These are phyloP conservation scores for Protobothrops flavoviridis DNA, from an alignment of 2,113 vertebrate genomes.

Conservation along the genomic window DNA sequence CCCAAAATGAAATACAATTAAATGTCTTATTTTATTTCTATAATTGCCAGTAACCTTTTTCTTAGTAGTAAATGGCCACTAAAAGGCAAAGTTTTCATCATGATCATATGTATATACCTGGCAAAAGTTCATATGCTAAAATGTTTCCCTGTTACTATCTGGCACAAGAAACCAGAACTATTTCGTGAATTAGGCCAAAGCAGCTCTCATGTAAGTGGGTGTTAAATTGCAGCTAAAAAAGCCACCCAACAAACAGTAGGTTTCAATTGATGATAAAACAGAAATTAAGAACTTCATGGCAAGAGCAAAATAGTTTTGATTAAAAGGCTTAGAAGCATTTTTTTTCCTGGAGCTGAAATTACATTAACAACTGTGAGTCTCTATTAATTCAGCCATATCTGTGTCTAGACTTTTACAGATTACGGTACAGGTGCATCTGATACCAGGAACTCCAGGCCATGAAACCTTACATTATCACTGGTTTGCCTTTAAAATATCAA, in stretches of 20 bases:
- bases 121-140: not conserved
- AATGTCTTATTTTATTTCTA: not conserved
- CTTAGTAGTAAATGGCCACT: not conserved
- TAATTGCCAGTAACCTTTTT: not conserved
- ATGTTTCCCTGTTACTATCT: not conserved
- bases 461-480: not conserved
- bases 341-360: not conserved
- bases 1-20: not conserved
- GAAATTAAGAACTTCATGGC: not conserved
- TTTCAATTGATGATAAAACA: not conserved
- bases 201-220: not conserved
- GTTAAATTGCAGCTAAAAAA: not conserved
- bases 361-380: not conserved
- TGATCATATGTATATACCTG: not conserved
- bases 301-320: not conserved
- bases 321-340: not conserved
- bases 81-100: not conserved
- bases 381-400: not conserved
- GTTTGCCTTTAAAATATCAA: not conserved
- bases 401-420: not conserved
- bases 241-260: not conserved
- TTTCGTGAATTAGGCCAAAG: not conserved
- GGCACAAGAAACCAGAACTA: not conserved
- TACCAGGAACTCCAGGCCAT: not conserved
- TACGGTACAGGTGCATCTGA: not conserved